Base-by-base conservation (phyloP, 2,888 invertebrate genomes). In the Crioceris asparagi region DNA sequence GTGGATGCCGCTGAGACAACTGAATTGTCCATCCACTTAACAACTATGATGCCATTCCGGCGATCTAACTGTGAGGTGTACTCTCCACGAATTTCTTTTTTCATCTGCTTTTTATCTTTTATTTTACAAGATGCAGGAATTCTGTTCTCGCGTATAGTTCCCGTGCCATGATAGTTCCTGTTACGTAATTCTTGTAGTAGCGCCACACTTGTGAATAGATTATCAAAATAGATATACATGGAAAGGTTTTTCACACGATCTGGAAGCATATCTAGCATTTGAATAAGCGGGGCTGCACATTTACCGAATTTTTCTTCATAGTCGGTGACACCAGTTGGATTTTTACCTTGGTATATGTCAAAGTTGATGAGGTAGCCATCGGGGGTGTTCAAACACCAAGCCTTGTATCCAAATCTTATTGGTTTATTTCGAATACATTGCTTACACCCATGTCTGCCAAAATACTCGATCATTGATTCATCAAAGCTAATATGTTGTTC, bases 21-120 rank as follows among this genome's bases (percentile, higher is more conserved):
- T 33, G 40, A 40, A 37, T 56, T 58, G 32, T 57, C 54, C 37
- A 48, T 41, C 52, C 49, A 59, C 17, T 33, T 44, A 12, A 44
- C 43, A 18, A 46, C 25, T 32, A 47, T 10, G 26, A 53, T 45
- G n/a, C 41, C 44, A 26, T 37, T 38, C n/a, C n/a, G n/a, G n/a
- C n/a, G n/a, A n/a, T n/a, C n/a, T n/a, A n/a, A n/a, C n/a, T n/a
- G n/a, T n/a, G n/a, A n/a, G n/a, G n/a, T n/a, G n/a, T n/a, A n/a
- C n/a, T 40, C 39, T 49, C 31, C 50, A 51, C 21, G 48, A 47
- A 19, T 38, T 18, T 32, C 14, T 32, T 32, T 35, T 32, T 39
- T 27, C 23, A 23, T 7, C 17, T 29, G 18, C 29, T 38, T 38
- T 11, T 17, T 32, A 17, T 25, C 16, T 17, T 18, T 17, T 16